Base-by-base conservation (phyloP, 2,797 vertebrate genomes). In the Gallinago solitaria region DNA sequence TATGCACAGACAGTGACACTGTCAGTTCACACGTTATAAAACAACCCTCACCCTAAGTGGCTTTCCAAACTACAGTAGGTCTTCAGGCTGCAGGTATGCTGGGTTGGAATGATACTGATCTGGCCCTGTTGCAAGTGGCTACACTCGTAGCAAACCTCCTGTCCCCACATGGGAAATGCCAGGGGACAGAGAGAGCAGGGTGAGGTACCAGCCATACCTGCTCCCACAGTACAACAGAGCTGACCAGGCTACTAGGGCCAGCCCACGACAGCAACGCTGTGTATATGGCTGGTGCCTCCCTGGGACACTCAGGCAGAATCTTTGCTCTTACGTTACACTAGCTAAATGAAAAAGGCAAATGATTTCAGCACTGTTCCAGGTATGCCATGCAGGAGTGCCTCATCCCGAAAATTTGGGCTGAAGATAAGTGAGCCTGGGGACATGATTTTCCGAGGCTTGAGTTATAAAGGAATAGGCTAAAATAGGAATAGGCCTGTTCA, bases 201-300 rank as follows among this genome's bases (percentile, higher is more conserved):
- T 33, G 45, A 65, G 6, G 20, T 54, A 65, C 20, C 61, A 64
- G 33, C 28, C 33, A 6, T 45, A 41, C 21, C 53, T 51, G 23
- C 17, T 87, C 37, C 23, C 32, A 16, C 0, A 0, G 27, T n/a
- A 54, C 0, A 0, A 3, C 5, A 10, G 11, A 13, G 35, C 2
- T 33, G 12, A 39, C 5, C 30, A 27, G 7, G 37, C 17, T 57
- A 2, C 9, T 23, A 53, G 57, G 53, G 43, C 16, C 70, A 82
- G 64, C 6, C 21, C 43, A 13, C 5, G 39, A 35, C 8, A 82
- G 12, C 53, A 83, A 8, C 1, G 1, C 17, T 23, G 8, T 7
- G 12, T 6, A 12, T n/a, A 24, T 7, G 33, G 12, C 47, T 76
- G 32, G 12, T 56, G 53, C 35, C 70, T 78, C 43, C 21, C 43